phyloP scores from a whole-genome alignment of 2,888 invertebrate genomes.

The Strigamia maritima region DNA sequence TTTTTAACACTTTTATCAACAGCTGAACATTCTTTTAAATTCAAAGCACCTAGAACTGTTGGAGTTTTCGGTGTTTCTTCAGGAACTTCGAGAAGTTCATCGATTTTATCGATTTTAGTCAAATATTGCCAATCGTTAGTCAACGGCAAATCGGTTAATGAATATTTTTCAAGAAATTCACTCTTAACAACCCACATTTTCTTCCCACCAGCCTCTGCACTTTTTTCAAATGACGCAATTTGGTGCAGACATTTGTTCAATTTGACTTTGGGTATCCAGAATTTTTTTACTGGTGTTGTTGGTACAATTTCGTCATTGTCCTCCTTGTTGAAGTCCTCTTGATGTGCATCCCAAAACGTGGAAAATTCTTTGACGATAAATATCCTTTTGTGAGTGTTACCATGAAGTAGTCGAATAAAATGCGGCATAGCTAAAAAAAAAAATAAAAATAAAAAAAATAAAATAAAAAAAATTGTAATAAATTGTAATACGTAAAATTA shows the following conservation, averaged over 20 bases:
- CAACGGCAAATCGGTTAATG: conserved; percentile 55
- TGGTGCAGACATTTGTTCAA: background rate
- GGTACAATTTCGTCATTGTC: background rate
- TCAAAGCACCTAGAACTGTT: background rate
- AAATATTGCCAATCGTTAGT: conserved; percentile 61
- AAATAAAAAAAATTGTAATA: conserved; percentile 37
- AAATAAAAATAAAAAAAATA: conserved; percentile 43
- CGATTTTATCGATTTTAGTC: background rate
- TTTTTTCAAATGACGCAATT: background rate
- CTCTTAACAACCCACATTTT: conserved; percentile 62
- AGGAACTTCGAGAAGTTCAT: background rate
- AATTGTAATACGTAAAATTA: background rate
- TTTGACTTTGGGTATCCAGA: background rate
- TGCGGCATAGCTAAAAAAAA: conserved; percentile 58
- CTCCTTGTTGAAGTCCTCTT: background rate
- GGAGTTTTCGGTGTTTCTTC: background rate
- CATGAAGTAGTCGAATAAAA: conserved; percentile 65
- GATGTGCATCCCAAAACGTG: conserved; percentile 55
- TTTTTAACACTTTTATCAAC: background rate
- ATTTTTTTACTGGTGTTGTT: background rate
- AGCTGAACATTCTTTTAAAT: background rate
- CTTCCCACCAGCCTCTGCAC: background rate
- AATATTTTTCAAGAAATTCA: conserved; percentile 59
- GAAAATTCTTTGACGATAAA: conserved; percentile 64
- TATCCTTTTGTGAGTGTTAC: conserved; percentile 60